A percentile compares a stretch with the other conserved stretches of the same genome.
Conservation (phyloP, 2,113 vertebrate species). For the Cyanoramphus novaezelandiae region DNA sequence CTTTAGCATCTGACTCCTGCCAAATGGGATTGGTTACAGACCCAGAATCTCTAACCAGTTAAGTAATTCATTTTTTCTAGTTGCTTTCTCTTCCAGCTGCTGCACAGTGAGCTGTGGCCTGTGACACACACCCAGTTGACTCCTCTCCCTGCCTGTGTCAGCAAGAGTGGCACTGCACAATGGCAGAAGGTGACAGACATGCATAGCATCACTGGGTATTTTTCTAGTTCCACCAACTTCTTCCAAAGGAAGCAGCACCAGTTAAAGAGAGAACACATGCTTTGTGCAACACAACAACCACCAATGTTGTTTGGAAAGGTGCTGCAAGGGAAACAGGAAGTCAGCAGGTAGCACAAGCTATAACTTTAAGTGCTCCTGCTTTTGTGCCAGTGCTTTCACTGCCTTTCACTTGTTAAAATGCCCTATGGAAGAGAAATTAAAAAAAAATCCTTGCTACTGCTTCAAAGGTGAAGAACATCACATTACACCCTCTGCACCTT, state of each 20-base stretch:
- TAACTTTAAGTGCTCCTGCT: neutral
- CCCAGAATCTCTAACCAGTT: neutral
- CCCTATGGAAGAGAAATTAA: neutral
- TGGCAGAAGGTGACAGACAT: neutral
- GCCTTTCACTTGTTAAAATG: neutral
- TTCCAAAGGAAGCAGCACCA: neutral
- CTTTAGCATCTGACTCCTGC: neutral
- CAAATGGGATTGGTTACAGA: neutral
- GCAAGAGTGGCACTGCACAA: accelerated
- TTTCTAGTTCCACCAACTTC: neutral
- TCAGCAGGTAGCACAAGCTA: neutral
- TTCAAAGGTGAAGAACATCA: neutral
- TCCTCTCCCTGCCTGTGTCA: neutral
- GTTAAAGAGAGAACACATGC: neutral
- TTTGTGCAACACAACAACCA: neutral
- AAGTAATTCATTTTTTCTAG: neutral
- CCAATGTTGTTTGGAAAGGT: neutral
- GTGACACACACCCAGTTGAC: neutral
- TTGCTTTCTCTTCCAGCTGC: neutral
- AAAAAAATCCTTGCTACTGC: neutral
- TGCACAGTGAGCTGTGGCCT: neutral
- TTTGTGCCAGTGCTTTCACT: neutral
- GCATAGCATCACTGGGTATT: neutral
- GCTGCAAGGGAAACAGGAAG: neutral
- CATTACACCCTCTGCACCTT: neutral